Evolutionary conservation across 2,888 invertebrate genomes (phyloP).

Genomic region (Habrosyne pyritoides): DNA sequence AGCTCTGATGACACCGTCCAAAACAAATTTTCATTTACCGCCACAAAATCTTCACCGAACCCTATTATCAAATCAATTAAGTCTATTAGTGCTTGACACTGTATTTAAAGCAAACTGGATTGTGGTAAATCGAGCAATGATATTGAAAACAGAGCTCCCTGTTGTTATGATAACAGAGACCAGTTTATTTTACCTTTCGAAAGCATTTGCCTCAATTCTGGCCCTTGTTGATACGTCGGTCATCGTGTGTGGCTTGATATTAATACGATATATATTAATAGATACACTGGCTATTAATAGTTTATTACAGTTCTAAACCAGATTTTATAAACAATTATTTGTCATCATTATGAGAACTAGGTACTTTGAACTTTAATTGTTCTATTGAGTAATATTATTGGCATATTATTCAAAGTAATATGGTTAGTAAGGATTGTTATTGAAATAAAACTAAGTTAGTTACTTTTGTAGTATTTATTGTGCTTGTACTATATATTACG

Average conservation of each 20-base stretch:
- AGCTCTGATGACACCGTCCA: not conserved
- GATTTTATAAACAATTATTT: constrained; percentile 1
- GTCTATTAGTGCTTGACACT: not conserved
- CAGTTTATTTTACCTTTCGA: constrained; percentile 41
- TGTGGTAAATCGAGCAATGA: constrained; percentile 1
- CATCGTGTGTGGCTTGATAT: constrained; percentile 12
- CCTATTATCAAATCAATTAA: not conserved
- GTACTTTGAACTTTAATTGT: not conserved
- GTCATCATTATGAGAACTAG: not conserved
- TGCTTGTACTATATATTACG: too few species aligned
- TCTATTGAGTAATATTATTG: not conserved
- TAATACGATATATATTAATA: not conserved
- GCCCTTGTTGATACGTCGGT: constrained; percentile 19
- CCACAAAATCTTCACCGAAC: not conserved
- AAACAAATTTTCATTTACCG: not conserved
- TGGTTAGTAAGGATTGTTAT: too few species aligned
- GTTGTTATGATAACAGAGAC: constrained; percentile 44
- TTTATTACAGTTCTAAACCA: not conserved
- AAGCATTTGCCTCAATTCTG: constrained; percentile 29
- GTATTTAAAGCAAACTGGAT: not conserved
- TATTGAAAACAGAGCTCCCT: constrained; percentile 13
- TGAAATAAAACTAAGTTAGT: too few species aligned
- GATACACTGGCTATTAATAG: not conserved
- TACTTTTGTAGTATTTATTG: too few species aligned
- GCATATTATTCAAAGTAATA: too few species aligned